These are phyloP conservation scores for Nephrotoma guestfalica DNA, from an alignment of 2,888 invertebrate species.

Conservation along the genomic window DNA sequence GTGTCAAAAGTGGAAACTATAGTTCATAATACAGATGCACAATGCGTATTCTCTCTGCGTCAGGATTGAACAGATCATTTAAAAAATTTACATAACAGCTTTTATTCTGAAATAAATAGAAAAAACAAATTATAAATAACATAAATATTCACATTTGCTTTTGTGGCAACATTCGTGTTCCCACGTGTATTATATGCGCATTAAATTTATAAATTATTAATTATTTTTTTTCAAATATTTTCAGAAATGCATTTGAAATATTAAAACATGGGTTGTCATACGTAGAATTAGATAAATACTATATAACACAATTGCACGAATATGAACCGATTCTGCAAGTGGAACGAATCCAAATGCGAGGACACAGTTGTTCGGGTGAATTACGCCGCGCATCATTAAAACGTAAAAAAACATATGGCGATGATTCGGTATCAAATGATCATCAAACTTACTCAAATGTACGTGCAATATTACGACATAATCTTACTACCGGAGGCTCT, in stretches of 20 bases:
- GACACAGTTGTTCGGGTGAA: constrained; percentile 22
- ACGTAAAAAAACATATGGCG: constrained; percentile 19
- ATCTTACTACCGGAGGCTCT: neutral
- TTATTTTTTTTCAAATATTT: neutral
- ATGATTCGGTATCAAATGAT: constrained; percentile 3
- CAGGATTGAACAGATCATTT: too few species aligned
- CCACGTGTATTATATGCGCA: too few species aligned
- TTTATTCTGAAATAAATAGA: too few species aligned
- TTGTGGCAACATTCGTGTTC: too few species aligned
- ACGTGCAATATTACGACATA: neutral
- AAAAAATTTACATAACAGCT: too few species aligned
- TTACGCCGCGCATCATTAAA: constrained; percentile 20
- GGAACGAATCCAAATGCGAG: constrained; percentile 21
- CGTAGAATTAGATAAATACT: constrained; percentile 23
- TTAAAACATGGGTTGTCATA: constrained; percentile 20
- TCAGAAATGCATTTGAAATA: constrained; percentile 21
- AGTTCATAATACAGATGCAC: too few species aligned
- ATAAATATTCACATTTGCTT: too few species aligned
- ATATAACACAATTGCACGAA: constrained; percentile 22
- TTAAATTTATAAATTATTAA: neutral
- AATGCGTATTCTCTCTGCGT: too few species aligned
- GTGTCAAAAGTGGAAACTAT: too few species aligned
- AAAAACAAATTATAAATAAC: too few species aligned
- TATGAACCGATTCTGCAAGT: constrained; percentile 26
- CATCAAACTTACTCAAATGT: neutral